phyloP scores from a whole-genome alignment of 1,140 invertebrate genomes.

The Heliconius eleuchia region DNA sequence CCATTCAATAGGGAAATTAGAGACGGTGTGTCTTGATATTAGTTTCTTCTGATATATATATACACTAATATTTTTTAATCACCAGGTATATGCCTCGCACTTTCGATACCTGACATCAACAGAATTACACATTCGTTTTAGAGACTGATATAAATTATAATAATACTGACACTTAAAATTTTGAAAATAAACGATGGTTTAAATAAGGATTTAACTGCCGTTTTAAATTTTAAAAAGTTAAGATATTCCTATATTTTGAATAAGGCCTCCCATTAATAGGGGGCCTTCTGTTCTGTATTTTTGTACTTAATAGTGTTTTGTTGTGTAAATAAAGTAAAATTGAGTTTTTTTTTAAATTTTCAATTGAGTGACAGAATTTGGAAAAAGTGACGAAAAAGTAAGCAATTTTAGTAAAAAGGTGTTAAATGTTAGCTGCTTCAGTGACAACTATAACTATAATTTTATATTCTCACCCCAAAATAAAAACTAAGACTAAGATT shows the following conservation, averaged over 20 bases:
- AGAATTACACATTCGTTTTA: not conserved
- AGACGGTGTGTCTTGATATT: too few species aligned
- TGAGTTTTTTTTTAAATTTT: not conserved
- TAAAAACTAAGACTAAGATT: too few species aligned
- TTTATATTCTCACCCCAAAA: too few species aligned
- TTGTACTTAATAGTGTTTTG: constrained; percentile 1
- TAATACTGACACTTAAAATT: not conserved
- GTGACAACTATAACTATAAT: too few species aligned
- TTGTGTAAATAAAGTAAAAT: not conserved
- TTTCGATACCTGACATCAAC: constrained; percentile 60
- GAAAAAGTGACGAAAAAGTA: not conserved
- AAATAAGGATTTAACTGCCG: not conserved
- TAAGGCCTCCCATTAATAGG: not conserved
- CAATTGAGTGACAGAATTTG: not conserved
- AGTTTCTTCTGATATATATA: not conserved
- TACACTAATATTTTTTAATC: not conserved
- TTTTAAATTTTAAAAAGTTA: not conserved
- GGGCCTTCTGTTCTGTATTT: not conserved
- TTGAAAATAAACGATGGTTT: not conserved
- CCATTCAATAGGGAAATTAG: too few species aligned
- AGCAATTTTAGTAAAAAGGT: too few species aligned
- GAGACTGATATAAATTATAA: constrained; percentile 21
- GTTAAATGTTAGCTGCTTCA: too few species aligned
- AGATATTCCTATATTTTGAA: not conserved
- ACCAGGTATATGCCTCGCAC: constrained; percentile 67